Base-by-base conservation (phyloP, 1,140 invertebrate genomes). In the Trachymyrmex cornetzi region DNA sequence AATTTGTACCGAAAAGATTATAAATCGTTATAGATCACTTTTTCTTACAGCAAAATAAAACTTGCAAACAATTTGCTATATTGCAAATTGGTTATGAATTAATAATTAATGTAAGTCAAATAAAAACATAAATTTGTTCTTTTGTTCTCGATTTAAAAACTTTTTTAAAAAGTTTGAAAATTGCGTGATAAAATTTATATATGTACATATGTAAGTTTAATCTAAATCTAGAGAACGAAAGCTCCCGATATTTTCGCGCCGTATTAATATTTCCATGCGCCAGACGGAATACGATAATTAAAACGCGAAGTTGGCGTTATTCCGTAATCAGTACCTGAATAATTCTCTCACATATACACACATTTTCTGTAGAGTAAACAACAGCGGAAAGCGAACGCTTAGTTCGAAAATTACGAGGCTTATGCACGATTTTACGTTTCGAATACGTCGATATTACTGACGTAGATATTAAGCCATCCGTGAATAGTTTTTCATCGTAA, bases 381-480 rank as follows among this genome's bases (percentile, higher is more conserved):
- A 44, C 9, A 61, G 27, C 48, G 30, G 30, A 38, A 38, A 67
- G 27, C 48, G 61, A 67, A 67, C 48, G 63, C 7, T 24, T 24
- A 9, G 63, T 0, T 34, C 77, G 77, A 57, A 55, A 80, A 67
- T 80, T 24, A 67, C 27, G 63, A 67, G 22, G 30, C 48, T 80
- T 66, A 66, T 16, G 19, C 38, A 24, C 22, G 48, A n/a, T 67
- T 69, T 67, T 34, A 44, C 14, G n/a, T 67, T 55, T 80, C 30
- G 63, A 7, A 38, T 24, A 67, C 14, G 27, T 67, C 77, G 63
- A 80, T 80, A 67, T 80, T 38, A 38, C 61, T 80, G 77, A 80
- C 38, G 48, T 24, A 53, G 48, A 66, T 66, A 66, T 55, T 66
- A 44, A 55, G 77, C 77, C 19, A 48, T 22, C 24, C 12, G 77